These are phyloP conservation scores for Brevimyrus niger DNA, from an alignment of 2,113 vertebrate species.

Conservation along the genomic window DNA sequence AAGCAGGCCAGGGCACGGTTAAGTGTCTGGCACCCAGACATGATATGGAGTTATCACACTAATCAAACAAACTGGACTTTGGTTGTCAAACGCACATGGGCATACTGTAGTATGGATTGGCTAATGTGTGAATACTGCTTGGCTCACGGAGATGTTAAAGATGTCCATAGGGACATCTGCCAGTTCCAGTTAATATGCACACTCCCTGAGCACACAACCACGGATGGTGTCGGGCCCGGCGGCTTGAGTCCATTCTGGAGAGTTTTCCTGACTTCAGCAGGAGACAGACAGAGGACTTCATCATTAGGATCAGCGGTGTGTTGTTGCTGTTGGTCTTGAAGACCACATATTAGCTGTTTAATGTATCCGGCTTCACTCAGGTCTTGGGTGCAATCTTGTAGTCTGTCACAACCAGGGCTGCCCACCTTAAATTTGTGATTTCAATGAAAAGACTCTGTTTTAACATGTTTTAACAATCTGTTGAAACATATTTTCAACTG, in stretches of 20 bases:
- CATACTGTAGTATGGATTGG: too few relatives aligned
- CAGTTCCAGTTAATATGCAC: neutral
- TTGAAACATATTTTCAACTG: neutral
- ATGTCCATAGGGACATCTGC: neutral
- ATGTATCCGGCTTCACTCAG: neutral
- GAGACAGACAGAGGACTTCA: neutral
- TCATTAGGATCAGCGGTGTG: neutral
- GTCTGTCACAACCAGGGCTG: neutral
- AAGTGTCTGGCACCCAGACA: too few relatives aligned
- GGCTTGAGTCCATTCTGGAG: neutral
- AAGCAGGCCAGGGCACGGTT: too few relatives aligned
- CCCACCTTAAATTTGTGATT: neutral
- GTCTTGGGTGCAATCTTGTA: neutral
- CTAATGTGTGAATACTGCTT: too few relatives aligned
- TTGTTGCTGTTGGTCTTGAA: neutral
- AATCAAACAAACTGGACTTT: too few relatives aligned
- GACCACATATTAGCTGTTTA: neutral
- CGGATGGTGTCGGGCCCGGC: neutral
- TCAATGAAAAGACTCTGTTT: neutral
- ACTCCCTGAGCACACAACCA: neutral
- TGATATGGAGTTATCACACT: too few relatives aligned
- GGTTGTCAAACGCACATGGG: too few relatives aligned
- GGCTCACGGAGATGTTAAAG: neutral
- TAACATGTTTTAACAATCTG: too few relatives aligned
- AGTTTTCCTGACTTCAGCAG: neutral